Percentiles rank a stretch among this genome's conserved stretches.
phyloP scores from a whole-genome alignment of 2,888 invertebrate genomes.

The Lottia gigantea region DNA sequence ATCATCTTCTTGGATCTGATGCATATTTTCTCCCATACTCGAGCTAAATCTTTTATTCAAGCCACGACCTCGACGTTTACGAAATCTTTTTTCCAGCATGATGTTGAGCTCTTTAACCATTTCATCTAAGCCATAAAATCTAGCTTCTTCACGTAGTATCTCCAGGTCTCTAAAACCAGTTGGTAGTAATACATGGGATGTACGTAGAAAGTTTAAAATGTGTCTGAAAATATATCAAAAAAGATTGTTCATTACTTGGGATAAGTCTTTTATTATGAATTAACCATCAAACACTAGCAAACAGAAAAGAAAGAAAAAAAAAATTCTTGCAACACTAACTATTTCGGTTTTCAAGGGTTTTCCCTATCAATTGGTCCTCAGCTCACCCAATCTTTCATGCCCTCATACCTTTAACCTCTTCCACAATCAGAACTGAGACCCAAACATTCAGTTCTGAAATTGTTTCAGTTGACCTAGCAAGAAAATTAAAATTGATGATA shows the following conservation, averaged over 20 bases:
- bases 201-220: conserved; percentile 55
- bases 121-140: conserved; percentile 45
- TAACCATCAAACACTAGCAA: no score
- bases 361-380: no score
- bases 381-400: no score
- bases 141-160: conserved; percentile 49
- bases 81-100: conserved; percentile 19
- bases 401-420: no score
- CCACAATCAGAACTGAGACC: no score
- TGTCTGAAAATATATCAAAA: conserved; percentile 33
- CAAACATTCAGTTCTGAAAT: no score
- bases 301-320: no score
- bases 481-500: no score
- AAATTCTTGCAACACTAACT: no score
- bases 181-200: conserved; percentile 46
- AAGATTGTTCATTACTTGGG: not conserved
- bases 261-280: no score
- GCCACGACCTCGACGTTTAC: conserved; percentile 12
- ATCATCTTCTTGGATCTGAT: conserved; percentile 33
- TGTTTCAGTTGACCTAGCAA: no score
- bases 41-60: conserved; percentile 29
- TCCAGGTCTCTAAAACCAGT: conserved; percentile 52
- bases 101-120: conserved; percentile 33
- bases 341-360: no score
- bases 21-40: conserved; percentile 37